These are phyloP conservation scores for Byasa hedistus DNA, from an alignment of 2,888 invertebrate species.

Conservation along the genomic window DNA sequence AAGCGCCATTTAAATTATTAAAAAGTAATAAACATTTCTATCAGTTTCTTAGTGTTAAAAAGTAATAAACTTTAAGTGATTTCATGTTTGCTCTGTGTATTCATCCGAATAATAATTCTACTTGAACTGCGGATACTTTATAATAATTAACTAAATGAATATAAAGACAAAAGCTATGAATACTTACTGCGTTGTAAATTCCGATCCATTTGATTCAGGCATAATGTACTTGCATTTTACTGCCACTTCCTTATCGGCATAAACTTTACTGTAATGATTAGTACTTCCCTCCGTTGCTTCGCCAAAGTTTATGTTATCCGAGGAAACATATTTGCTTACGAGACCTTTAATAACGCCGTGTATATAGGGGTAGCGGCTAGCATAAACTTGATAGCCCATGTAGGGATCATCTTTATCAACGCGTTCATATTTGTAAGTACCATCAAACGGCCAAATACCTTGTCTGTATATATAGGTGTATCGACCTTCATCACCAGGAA, in stretches of 20 bases:
- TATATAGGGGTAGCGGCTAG: slow-evolving; percentile 63
- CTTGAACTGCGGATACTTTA: not conserved
- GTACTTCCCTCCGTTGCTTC: slow-evolving; percentile 48
- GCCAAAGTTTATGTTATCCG: slow-evolving; percentile 48
- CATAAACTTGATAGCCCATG: slow-evolving; percentile 59
- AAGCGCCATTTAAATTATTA: not conserved
- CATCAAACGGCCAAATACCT: slow-evolving; percentile 40
- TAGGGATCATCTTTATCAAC: slow-evolving; percentile 49
- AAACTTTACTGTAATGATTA: slow-evolving; percentile 53
- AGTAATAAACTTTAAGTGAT: not conserved
- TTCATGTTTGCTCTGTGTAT: not conserved
- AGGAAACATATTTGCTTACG: slow-evolving; percentile 60
- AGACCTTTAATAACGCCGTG: slow-evolving; percentile 59
- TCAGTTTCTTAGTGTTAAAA: not conserved
- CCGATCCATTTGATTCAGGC: slow-evolving; percentile 43
- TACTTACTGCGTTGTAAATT: slow-evolving; percentile 65
- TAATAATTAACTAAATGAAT: not conserved
- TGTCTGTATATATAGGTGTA: slow-evolving; percentile 41
- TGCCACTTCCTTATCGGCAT: slow-evolving; percentile 56
- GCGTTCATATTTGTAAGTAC: slow-evolving; percentile 39
- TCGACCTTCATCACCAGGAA: slow-evolving; percentile 61
- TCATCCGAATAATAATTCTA: not conserved
- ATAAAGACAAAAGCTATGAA: not conserved
- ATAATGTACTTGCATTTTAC: slow-evolving; percentile 62
- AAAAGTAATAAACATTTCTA: not conserved